Conservation (phyloP, 2,888 invertebrate genomes). For the Vanessa cardui region DNA sequence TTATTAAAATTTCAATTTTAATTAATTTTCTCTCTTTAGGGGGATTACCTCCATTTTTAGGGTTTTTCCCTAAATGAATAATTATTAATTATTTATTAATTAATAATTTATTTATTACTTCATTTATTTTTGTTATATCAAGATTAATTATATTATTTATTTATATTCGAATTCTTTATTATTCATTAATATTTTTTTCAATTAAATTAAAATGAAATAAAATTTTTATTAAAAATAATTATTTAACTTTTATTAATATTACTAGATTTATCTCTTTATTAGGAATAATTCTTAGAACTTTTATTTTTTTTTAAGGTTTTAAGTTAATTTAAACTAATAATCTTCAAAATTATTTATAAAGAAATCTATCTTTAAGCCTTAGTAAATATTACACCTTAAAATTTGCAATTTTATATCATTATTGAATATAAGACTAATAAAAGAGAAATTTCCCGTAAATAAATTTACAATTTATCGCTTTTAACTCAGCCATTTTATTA, state of each 20-base stretch:
- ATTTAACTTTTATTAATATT: conserved; percentile 51
- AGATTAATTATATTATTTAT: conserved; percentile 76
- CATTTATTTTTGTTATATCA: conserved; percentile 49
- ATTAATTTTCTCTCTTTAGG: conserved; percentile 63
- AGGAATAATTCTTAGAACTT: conserved; percentile 57
- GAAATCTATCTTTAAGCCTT: conserved; percentile 81
- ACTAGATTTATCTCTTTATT: neutral
- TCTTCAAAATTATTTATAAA: conserved; percentile 85
- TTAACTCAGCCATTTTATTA: conserved; percentile 84
- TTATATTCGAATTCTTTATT: neutral
- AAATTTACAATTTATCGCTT: conserved; percentile 86
- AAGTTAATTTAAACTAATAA: conserved; percentile 84
- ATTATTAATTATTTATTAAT: conserved; percentile 52
- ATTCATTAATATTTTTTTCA: conserved; percentile 74
- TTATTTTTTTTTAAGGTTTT: conserved; percentile 77
- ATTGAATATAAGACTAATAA: conserved; percentile 83
- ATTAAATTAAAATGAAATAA: conserved; percentile 75
- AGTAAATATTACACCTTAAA: conserved; percentile 72
- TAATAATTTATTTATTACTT: neutral
- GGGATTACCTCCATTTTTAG: too few relatives aligned
- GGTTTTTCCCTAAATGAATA: too few relatives aligned
- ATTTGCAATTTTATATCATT: conserved; percentile 77
- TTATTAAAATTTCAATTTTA: too few relatives aligned
- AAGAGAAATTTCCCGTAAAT: conserved; percentile 80
- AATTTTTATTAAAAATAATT: conserved; percentile 62